Evolutionary conservation across 2,797 vertebrate genomes (phyloP).

Genomic region (Garrulus glandarius): DNA sequence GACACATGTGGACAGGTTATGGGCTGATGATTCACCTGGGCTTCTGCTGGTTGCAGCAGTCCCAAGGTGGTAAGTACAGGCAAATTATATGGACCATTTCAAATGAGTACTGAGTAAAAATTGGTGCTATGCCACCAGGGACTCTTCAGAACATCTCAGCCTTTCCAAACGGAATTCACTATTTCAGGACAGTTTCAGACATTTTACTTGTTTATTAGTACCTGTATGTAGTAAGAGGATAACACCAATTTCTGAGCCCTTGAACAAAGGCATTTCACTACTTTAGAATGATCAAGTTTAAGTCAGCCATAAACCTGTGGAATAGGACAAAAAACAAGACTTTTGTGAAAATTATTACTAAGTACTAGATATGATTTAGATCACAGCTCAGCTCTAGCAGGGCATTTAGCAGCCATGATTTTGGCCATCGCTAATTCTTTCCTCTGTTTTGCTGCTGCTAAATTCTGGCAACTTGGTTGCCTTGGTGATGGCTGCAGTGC

Average conservation of each 20-base stretch:
- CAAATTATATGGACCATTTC: background rate
- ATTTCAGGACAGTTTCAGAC: background rate
- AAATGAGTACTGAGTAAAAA: background rate
- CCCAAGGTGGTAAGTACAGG: background rate
- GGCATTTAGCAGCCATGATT: background rate
- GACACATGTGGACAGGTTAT: background rate
- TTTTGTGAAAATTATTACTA: background rate
- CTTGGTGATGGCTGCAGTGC: slow-evolving; percentile 16
- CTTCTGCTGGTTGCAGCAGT: background rate
- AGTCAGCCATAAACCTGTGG: background rate
- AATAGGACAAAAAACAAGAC: background rate
- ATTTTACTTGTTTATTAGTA: background rate
- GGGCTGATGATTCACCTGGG: background rate
- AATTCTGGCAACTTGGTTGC: slow-evolving; percentile 38
- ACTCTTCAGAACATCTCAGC: background rate
- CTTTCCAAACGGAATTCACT: background rate
- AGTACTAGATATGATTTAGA: background rate
- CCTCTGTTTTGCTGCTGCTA: background rate
- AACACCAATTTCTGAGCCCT: background rate
- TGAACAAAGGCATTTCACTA: background rate
- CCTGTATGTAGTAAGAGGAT: background rate
- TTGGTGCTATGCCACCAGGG: background rate
- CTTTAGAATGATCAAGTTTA: background rate
- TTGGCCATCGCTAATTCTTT: background rate
- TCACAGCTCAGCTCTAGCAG: background rate